phyloP scores from a whole-genome alignment of 92 coral and sea anemone species.

The Epizoanthus stellaris region DNA sequence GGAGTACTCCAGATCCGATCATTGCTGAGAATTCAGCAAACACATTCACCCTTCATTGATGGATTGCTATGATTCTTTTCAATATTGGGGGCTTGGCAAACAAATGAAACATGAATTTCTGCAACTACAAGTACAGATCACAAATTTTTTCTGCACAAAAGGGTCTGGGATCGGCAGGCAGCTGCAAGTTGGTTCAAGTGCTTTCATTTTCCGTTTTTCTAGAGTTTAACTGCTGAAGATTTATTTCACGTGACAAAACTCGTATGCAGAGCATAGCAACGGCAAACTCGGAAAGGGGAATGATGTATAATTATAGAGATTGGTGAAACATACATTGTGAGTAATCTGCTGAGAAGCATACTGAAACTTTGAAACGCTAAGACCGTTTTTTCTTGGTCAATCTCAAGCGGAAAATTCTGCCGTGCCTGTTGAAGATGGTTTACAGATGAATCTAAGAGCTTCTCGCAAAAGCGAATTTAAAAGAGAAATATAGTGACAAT shows the following conservation, averaged over 20 bases:
- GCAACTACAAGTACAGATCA: no score
- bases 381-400: background rate
- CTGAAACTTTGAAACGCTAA: background rate
- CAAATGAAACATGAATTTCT: no score
- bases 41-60: background rate
- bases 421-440: background rate
- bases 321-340: slow-evolving; percentile 14
- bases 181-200: background rate
- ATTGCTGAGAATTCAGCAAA: background rate
- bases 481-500: no score
- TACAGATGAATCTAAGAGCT: slow-evolving; percentile 12
- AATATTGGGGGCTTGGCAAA: background rate
- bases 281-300: slow-evolving; percentile 4
- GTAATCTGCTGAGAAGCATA: background rate
- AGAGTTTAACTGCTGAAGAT: background rate
- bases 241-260: background rate
- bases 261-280: background rate
- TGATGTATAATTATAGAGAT: background rate
- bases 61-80: slow-evolving; percentile 6
- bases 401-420: background rate
- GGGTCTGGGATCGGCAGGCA: background rate
- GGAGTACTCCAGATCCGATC: slow-evolving; percentile 15
- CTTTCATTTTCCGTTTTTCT: slow-evolving; percentile 9
- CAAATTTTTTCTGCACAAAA: no score
- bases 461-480: background rate